Base-by-base conservation (phyloP, 2,888 invertebrate species). In the Koerneria pararmatus region DNA sequence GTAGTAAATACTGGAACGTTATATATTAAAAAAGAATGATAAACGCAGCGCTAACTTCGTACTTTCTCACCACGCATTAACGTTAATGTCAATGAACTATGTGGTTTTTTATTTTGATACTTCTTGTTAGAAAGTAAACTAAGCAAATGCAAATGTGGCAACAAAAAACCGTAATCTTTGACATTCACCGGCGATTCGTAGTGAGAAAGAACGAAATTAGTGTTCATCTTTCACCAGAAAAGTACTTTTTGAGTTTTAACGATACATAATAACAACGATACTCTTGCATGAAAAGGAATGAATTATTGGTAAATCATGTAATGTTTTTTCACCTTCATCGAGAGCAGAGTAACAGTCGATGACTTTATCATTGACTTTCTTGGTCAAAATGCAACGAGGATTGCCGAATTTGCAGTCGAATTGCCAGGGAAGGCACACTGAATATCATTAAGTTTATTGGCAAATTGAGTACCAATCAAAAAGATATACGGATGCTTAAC, bases 361-460 rank as follows among this genome's bases (percentile, higher is more conserved):
- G 64, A 59, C 71, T 54, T 71, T 73, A 62, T 80, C 78, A 48
- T 76, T 74, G 31, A 78, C 60, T 34, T 75, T 65, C 46, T 71
- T 73, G 65, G 70, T 71, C 35, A 71, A 64, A 19, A 80, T 67
- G 62, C 80, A 80, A 35, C 75, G 68, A 15, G 80, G 80, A 54
- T 75, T 73, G 34, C 80, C 80, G 66, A 78, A 79, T 53, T 79
- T 76, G 66, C 80, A 80, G 70, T 80, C 80, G 67, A 78, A 80
- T 66, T 80, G 80, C 80, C 80, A 80, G 22, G 79, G 75, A 1
- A 78, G 73, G 60, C 80, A 80, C 29, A 71, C 80, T 80, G 72
- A 48, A 80, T 71, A 35, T 22, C 5, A 41, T 41, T 41, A 41
- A n/a, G n/a, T n/a, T n/a, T n/a, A n/a, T n/a, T n/a, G n/a, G n/a